phyloP scores from a whole-genome alignment of 2,113 vertebrate species.

The Thalassoma bifasciatum region DNA sequence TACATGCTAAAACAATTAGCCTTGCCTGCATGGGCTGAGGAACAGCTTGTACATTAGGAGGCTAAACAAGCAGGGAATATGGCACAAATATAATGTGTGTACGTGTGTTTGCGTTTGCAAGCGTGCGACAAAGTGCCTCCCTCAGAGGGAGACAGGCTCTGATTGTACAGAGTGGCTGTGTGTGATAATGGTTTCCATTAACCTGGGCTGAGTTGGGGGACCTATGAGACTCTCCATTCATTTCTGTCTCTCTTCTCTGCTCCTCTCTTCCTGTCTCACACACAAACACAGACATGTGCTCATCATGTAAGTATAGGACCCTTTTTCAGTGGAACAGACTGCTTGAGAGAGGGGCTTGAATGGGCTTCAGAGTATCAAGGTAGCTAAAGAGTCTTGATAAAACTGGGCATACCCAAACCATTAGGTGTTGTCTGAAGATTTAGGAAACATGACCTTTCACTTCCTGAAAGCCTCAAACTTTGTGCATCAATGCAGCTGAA shows the following conservation, averaged over 20 bases:
- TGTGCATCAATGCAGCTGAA: conserved; percentile 43
- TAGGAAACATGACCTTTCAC: conserved; percentile 50
- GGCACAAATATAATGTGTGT: conserved; percentile 39
- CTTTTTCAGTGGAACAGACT: conserved; percentile 47
- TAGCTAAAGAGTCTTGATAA: conserved; percentile 44
- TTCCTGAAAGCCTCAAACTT: conserved; percentile 52
- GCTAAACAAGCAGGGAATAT: conserved; percentile 52
- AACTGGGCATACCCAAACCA: conserved; percentile 53
- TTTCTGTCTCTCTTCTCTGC: conserved; percentile 48
- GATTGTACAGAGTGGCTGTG: conserved; percentile 75
- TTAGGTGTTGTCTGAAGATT: conserved; percentile 36
- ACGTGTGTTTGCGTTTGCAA: conserved; percentile 39
- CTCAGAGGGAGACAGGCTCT: conserved; percentile 67
- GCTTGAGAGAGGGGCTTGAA: conserved; percentile 33
- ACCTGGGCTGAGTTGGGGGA: conserved; percentile 76
- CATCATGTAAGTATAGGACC: conserved; percentile 45
- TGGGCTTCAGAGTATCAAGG: conserved; percentile 80
- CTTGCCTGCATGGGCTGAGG: conserved; percentile 32
- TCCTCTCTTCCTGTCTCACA: conserved; percentile 28
- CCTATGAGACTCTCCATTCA: conserved; percentile 77
- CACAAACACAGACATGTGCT: not conserved
- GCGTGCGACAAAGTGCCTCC: conserved; percentile 73
- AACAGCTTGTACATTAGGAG: conserved; percentile 47
- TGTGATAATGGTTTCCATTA: conserved; percentile 83
- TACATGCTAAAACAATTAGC: conserved; percentile 78